Base-by-base conservation (phyloP, 2,888 invertebrate genomes). In the Buathra laborator region DNA sequence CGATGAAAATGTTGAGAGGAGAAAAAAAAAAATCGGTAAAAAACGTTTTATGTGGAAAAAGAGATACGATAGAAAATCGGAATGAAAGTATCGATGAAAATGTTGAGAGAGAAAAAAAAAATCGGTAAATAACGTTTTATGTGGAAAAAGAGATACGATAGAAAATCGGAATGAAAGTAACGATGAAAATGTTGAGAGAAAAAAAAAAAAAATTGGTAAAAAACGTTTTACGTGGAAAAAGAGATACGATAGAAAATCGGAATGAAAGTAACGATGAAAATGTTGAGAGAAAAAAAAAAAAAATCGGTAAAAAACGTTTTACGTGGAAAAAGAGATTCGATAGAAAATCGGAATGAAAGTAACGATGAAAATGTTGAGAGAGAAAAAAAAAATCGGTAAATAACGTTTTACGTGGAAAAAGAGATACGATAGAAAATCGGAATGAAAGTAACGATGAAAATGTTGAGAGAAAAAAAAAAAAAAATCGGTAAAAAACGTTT, bases 301-400 rank as follows among this genome's bases (percentile, higher is more conserved):
- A 51, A 32, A 24, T 44, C 48, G 75, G 51, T 68, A 43, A 48
- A 37, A 80, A 53, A 9, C 9, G 64, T 64, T 68, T 71, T 19
- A 19, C 19, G 24, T 3, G 16, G 12, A 29, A 24, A 24, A 67
- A 46, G 32, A 46, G 80, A n/a, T 59, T 1, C 16, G 16, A 10
- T 37, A 24, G 37, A 37, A 1, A 37, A 37, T 37, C 37, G 37
- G 37, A 7, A 4, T 1, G 37, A 37, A 37, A 37, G 37, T 0
- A 9, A 37, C 37, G 37, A 37, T 7, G 10, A 1, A 19, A 56
- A 19, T 12, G 3, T n/a, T n/a, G n/a, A n/a, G n/a, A n/a, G n/a
- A n/a, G n/a, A n/a, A n/a, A n/a, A n/a, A n/a, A n/a, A n/a, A n/a
- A n/a, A n/a, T n/a, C n/a, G n/a, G n/a, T n/a, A n/a, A n/a, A n/a